Percentiles rank a stretch among this genome's conserved stretches.
phyloP scores from a whole-genome alignment of 2,888 invertebrate species.

The Drosophila paracracens region DNA sequence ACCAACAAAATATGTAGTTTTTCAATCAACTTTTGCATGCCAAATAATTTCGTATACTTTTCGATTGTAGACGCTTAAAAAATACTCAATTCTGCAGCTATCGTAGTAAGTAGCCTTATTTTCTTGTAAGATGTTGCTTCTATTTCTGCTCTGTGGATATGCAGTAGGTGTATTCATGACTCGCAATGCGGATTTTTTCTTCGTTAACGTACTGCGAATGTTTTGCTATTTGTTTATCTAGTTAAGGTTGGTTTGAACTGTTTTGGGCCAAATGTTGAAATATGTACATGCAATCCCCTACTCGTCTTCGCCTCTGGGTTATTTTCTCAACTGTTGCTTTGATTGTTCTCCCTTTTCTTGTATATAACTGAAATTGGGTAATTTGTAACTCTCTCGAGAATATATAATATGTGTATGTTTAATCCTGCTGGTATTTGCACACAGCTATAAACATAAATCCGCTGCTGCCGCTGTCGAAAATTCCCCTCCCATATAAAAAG shows the following conservation, averaged over 20 bases:
- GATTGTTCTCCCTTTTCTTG: slow-evolving; percentile 9
- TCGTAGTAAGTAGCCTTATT: slow-evolving; percentile 27
- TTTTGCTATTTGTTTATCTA: slow-evolving; percentile 1
- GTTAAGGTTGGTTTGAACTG: too few relatives aligned
- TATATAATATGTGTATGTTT: background rate
- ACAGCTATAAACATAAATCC: slow-evolving; percentile 1
- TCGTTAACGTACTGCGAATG: background rate
- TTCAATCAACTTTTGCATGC: slow-evolving; percentile 45
- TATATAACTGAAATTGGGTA: slow-evolving; percentile 29
- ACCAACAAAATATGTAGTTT: slow-evolving; percentile 14
- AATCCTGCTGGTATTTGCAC: slow-evolving; percentile 8
- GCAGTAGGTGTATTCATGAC: slow-evolving; percentile 18
- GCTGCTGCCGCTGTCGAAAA: slow-evolving; percentile 20
- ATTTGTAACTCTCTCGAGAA: background rate
- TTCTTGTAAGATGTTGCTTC: slow-evolving; percentile 22
- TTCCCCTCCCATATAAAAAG: background rate
- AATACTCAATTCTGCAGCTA: slow-evolving; percentile 13
- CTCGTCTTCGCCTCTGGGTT: background rate
- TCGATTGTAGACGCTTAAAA: slow-evolving; percentile 33
- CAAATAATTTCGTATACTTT: slow-evolving; percentile 19
- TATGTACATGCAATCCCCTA: background rate
- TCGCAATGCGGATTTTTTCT: slow-evolving; percentile 1
- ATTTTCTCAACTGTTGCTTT: slow-evolving; percentile 6
- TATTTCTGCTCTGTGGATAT: background rate
- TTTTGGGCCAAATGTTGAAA: background rate